Evolutionary conservation across 1,140 invertebrate genomes (phyloP).

Genomic region (Calephelis virginiensis): DNA sequence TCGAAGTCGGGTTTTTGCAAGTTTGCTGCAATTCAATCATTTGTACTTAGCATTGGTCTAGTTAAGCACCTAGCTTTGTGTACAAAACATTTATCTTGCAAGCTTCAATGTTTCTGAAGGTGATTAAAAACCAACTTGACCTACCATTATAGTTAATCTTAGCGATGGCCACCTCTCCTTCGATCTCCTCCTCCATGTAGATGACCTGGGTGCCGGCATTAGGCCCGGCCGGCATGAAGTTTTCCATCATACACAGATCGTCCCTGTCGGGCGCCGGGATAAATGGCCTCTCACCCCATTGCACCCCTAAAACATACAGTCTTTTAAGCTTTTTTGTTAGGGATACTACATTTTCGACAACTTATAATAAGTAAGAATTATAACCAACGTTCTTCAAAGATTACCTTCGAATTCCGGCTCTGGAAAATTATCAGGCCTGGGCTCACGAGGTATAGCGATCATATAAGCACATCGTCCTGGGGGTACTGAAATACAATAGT

Average conservation of each 20-base stretch:
- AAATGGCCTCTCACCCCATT: slow-evolving; percentile 50
- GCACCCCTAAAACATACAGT: slow-evolving; percentile 29
- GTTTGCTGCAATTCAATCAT: no score
- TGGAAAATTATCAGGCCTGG: slow-evolving; percentile 43
- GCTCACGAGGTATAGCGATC: slow-evolving; percentile 46
- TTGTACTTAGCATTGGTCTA: no score
- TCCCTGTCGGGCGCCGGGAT: slow-evolving; percentile 45
- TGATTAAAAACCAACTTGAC: background rate
- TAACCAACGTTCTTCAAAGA: background rate
- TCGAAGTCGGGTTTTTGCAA: no score
- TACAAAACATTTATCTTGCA: no score
- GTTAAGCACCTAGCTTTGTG: no score
- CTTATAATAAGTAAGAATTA: no score
- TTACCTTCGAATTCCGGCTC: slow-evolving; percentile 46
- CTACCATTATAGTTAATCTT: slow-evolving; percentile 71
- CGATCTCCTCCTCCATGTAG: slow-evolving; percentile 70
- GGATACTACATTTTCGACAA: no score
- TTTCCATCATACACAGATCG: slow-evolving; percentile 60
- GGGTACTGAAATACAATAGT: slow-evolving; percentile 6
- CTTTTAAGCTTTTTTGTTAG: background rate
- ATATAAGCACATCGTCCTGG: slow-evolving; percentile 49
- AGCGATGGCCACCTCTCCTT: slow-evolving; percentile 58
- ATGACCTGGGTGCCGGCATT: slow-evolving; percentile 48
- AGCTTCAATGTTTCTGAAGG: no score
- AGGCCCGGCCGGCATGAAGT: slow-evolving; percentile 26